Evolutionary conservation across 2,113 vertebrate genomes (phyloP).

Genomic region (Butorides virescens): DNA sequence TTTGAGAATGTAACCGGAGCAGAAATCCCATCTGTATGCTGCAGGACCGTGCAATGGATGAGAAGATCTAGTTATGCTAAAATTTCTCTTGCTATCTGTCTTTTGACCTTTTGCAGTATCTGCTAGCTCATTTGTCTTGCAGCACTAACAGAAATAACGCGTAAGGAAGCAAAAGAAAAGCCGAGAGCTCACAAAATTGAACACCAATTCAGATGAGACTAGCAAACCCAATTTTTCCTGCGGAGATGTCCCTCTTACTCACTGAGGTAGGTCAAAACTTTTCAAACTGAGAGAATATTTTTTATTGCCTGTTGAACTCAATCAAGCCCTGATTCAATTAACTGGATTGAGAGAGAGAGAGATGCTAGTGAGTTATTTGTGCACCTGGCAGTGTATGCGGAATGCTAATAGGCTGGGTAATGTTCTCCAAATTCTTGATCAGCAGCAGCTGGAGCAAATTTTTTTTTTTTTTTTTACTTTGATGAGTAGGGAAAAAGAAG

Average conservation of each 20-base stretch:
- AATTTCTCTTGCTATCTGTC: not conserved
- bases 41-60: not conserved
- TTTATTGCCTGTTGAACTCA: not conserved
- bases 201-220: not conserved
- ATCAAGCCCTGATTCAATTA: constrained; percentile 33
- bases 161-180: not conserved
- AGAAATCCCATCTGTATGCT: not conserved
- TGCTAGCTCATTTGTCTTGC: constrained; percentile 8
- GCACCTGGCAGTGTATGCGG: constrained; percentile 13
- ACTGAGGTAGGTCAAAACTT: not conserved
- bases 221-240: not conserved
- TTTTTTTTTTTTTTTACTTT: not conserved
- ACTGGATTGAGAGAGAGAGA: not conserved
- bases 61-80: not conserved
- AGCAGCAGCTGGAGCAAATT: constrained; percentile 55
- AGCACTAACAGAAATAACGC: not conserved
- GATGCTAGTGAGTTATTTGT: not conserved
- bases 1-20: not conserved
- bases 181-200: not conserved
- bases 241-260: not conserved
- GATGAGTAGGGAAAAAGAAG: constrained; percentile 10
- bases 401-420: not conserved
- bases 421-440: constrained; percentile 17
- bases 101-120: constrained; percentile 17
- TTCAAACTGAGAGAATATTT: not conserved